phyloP scores from a whole-genome alignment of 2,888 invertebrate genomes.

The Linyphia triangularis region DNA sequence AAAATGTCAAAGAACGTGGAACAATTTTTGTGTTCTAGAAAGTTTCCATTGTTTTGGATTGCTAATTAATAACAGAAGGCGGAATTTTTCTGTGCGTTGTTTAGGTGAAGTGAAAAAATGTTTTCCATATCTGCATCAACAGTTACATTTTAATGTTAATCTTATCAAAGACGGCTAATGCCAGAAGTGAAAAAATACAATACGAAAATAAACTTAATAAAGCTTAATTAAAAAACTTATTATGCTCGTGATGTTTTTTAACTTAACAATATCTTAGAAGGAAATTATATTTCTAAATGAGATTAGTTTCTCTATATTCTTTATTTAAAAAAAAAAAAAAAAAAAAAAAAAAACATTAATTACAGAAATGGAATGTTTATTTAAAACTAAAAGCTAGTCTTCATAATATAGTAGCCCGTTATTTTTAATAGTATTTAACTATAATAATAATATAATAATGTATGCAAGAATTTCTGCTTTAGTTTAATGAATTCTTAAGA shows the following conservation, averaged over 20 bases:
- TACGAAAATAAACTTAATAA: neutral
- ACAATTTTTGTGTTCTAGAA: conserved; percentile 38
- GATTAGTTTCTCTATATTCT: neutral
- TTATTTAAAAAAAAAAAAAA: neutral
- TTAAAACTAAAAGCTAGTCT: neutral
- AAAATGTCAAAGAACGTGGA: conserved; percentile 16
- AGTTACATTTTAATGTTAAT: conserved; percentile 57
- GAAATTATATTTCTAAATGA: neutral
- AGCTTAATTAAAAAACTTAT: conserved; percentile 44
- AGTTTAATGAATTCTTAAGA: too few relatives aligned
- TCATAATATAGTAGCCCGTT: too few relatives aligned
- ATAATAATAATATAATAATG: too few relatives aligned
- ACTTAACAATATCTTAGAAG: neutral
- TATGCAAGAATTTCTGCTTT: too few relatives aligned
- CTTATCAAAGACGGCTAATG: conserved; percentile 8
- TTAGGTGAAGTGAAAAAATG: conserved; percentile 39
- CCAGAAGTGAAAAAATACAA: neutral
- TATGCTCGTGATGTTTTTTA: neutral
- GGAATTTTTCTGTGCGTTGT: conserved; percentile 11
- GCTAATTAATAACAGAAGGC: conserved; percentile 64
- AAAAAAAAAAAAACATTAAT: neutral
- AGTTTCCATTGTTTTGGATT: conserved; percentile 45
- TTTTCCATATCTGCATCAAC: conserved; percentile 29
- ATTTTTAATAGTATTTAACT: too few relatives aligned
- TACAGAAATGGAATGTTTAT: too few relatives aligned